Base-by-base conservation (phyloP, 1,140 invertebrate species). In the Drosophila sulfurigaster region DNA sequence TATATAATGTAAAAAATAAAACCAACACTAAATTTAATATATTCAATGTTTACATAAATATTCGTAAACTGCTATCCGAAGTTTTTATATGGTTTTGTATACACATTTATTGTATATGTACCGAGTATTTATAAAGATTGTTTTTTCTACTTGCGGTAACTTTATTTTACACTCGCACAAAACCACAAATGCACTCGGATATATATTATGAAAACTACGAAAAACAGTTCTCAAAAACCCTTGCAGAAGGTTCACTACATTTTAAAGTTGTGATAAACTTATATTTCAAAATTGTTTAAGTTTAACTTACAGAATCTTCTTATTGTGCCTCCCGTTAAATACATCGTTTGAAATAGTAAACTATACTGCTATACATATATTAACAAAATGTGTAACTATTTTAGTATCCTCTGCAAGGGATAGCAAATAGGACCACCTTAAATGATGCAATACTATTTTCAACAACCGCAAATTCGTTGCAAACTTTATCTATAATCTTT, bases 381-480 rank as follows among this genome's bases (percentile, higher is more conserved):
- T 38, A 38, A 38, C 35, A 10, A 38, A 32, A 32, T 7, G 10
- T 38, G 10, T 10, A 3, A 38, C 35, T 38, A 25, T 25, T 25
- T 4, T 25, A 25, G 20, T 38, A 38, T 38, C 2, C 7, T 13
- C 57, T 68, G 71, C 65, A 69, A 30, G 65, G 48, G 65, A 56
- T 48, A 56, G 11, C n/a, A 45, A 66, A 75, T 81, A 83, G 74
- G 80, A 89, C 85, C 83, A 88, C 83, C 85, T 89, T 49, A 80
- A 75, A 73, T 62, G 75, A 83, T 88, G 71, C 68, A 88, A 89
- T 88, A 89, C 83, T 83, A 70, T 60, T 81, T 78, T 63, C 54
- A n/a, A 59, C n/a, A 75, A 63, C 43, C 67, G 63, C 43, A 13
- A 62, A 4, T 75, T 86, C 45, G 59, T 72, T 79, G 49, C 35